These are phyloP conservation scores for Nyctereutes procyonoides DNA, from an alignment of 2,113 vertebrate species.

Conservation along the genomic window DNA sequence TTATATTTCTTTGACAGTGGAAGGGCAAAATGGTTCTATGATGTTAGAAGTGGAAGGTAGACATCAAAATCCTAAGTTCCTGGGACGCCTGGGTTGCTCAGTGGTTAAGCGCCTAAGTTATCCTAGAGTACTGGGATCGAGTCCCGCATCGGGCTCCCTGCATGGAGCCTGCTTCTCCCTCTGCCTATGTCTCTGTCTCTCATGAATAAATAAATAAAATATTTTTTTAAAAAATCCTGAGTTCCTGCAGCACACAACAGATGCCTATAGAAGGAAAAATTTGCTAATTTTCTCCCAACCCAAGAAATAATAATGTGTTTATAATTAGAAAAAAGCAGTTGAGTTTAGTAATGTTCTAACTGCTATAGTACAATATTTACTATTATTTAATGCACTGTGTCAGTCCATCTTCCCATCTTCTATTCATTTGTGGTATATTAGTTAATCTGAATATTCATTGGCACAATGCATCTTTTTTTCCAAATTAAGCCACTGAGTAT, in stretches of 20 bases:
- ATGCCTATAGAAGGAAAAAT: background rate
- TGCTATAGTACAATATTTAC: no score
- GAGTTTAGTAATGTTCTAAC: background rate
- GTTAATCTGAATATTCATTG: background rate
- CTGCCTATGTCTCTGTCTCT: no score
- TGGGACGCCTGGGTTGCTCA: no score
- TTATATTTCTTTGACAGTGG: background rate
- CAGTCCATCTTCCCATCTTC: background rate
- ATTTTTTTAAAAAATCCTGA: no score
- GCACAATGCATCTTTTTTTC: background rate
- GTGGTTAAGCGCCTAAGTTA: no score
- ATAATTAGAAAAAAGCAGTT: background rate
- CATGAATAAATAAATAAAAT: no score
- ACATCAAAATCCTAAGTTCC: background rate
- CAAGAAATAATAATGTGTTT: background rate
- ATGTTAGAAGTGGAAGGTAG: background rate
- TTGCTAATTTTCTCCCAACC: background rate
- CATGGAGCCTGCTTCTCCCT: no score
- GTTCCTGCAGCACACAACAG: background rate
- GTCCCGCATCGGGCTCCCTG: no score
- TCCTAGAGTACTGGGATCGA: no score
- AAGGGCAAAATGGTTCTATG: background rate
- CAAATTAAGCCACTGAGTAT: background rate
- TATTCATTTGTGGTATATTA: background rate
- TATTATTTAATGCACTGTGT: accelerated